phyloP scores from a whole-genome alignment of 2,113 vertebrate genomes.

The Odobenus rosmarus region DNA sequence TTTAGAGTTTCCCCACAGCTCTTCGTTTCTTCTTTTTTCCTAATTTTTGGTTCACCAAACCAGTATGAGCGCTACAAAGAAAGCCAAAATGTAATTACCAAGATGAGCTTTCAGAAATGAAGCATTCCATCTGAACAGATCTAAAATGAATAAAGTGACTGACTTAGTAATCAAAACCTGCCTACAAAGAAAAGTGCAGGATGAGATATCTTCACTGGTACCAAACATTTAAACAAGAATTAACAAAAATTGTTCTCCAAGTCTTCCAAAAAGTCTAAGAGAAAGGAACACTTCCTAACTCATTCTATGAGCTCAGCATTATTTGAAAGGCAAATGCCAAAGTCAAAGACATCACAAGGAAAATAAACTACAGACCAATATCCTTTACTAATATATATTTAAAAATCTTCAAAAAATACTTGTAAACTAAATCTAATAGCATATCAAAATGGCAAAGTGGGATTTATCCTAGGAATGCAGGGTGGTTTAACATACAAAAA shows the following conservation, averaged over 20 bases:
- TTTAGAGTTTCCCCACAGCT: constrained; percentile 88
- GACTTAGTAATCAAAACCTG: not conserved
- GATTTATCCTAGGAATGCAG: not conserved
- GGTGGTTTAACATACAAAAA: not conserved
- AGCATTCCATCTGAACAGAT: not conserved
- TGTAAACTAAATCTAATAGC: not conserved
- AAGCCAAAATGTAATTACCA: constrained; percentile 13
- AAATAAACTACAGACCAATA: not conserved
- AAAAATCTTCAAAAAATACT: not conserved
- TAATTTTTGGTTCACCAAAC: constrained; percentile 88
- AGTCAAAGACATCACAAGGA: not conserved
- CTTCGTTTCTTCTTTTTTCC: constrained; percentile 91
- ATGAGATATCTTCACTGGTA: not conserved
- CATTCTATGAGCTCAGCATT: not conserved
- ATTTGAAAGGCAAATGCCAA: not conserved
- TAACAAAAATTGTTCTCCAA: not conserved
- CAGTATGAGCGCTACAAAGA: constrained; percentile 93
- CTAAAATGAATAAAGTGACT: not conserved
- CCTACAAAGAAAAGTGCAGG: not conserved
- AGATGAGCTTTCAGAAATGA: not conserved
- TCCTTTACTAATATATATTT: not conserved
- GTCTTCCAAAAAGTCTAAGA: not conserved
- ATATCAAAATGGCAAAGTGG: not conserved
- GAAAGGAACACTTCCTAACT: not conserved
- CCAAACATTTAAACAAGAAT: not conserved